Base-by-base conservation (phyloP, 2,888 invertebrate species). In the Bibio marci region DNA sequence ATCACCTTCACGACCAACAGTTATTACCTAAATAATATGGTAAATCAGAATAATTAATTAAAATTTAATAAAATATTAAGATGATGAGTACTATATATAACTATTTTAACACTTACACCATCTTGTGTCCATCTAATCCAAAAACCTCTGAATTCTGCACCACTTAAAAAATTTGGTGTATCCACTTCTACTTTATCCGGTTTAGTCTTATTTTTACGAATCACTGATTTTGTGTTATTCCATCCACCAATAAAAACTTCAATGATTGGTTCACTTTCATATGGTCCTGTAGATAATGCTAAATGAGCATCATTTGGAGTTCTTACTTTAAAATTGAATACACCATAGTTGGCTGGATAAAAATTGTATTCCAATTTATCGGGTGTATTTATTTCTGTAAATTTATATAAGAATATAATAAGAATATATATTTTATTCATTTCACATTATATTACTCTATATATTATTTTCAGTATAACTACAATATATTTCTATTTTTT, bases 191-290 rank as follows among this genome's bases (percentile, higher is more conserved):
- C 73, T 45, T 73, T 75, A 39, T 83, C 82, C 3, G 85, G 82
- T 59, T 83, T 73, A 44, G 71, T 64, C 54, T 72, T 71, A 63
- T 87, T 82, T 53, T 73, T 76, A 42, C 87, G 76, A 54, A 86
- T 82, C 1, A 83, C 79, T 26, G 82, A 83, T 62, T 83, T 86
- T 45, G 71, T 65, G 59, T 90, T 88, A 18, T 72, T 71, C 90
- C 88, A 91, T 25, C 88, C 88, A 22, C 90, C 90, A 50, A 91
- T 69, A 63, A 88, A 82, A 38, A 90, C 57, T 70, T 91, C 90
- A 55, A 78, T 76, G 68, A 88, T 82, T 17, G 85, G 86, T 37
- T 77, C 74, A 8, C 70, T 62, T 47, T 80, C 82, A 34, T 67
- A 63, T 3, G 83, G 76, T 1, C 71, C 71, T 40, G 73, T 65